Conservation (phyloP, 2,888 invertebrate genomes). For the Callinectes sapidus region DNA sequence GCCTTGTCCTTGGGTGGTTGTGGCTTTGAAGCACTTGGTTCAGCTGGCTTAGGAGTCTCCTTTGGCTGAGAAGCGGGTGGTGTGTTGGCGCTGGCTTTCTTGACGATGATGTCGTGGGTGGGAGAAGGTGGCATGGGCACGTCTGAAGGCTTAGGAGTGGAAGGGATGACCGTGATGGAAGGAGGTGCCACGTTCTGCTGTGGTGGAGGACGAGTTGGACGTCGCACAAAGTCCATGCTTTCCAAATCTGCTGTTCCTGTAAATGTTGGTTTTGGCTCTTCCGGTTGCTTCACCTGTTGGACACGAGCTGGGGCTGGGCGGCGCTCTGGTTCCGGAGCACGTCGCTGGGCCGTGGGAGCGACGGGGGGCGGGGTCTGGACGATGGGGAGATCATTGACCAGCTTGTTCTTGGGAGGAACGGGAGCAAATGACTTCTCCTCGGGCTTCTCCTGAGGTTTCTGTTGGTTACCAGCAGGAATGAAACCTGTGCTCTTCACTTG, state of each 20-base stretch:
- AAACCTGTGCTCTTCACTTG: slow-evolving; percentile 51
- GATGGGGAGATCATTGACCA: slow-evolving; percentile 7
- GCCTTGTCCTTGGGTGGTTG: not conserved
- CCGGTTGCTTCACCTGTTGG: slow-evolving; percentile 42
- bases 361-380: slow-evolving; percentile 36
- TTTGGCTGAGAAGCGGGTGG: not conserved
- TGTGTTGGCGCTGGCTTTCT: not conserved
- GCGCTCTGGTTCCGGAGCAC: slow-evolving; percentile 17
- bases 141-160: slow-evolving; percentile 67
- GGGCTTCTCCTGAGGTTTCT: slow-evolving; percentile 32
- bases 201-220: slow-evolving; percentile 46
- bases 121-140: slow-evolving; percentile 53
- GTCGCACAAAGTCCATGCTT: slow-evolving; percentile 64
- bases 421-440: not conserved
- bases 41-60: slow-evolving; percentile 37
- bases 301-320: slow-evolving; percentile 31
- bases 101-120: not conserved
- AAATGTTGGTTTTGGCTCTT: slow-evolving; percentile 27
- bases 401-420: not conserved
- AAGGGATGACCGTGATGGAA: slow-evolving; percentile 67
- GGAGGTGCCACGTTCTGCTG: slow-evolving; percentile 52
- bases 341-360: not conserved
- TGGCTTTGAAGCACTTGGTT: not conserved
- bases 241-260: slow-evolving; percentile 57
- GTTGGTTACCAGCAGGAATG: slow-evolving; percentile 36